phyloP scores from a whole-genome alignment of 2,797 vertebrate genomes.

The Channallabes apus region DNA sequence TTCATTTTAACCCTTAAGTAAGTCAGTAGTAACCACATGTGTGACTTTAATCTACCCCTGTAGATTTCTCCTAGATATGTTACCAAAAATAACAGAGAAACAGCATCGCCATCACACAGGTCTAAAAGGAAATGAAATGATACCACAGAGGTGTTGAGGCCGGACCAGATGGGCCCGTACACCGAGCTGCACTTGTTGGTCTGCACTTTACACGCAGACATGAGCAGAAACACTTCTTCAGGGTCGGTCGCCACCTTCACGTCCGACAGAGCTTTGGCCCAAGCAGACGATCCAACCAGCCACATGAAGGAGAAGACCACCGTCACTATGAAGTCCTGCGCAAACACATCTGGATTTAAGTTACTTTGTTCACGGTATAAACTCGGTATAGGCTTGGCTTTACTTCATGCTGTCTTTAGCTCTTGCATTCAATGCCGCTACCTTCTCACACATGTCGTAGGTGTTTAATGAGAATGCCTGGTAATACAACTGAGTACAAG shows the following conservation, averaged over 20 bases:
- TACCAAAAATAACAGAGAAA: neutral
- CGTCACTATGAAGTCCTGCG: slow-evolving; percentile 93
- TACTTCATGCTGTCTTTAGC: neutral
- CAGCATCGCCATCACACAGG: neutral
- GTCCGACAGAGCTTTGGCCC: slow-evolving; percentile 96
- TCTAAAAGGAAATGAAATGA: slow-evolving; percentile 22
- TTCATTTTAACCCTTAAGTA: neutral
- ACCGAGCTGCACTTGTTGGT: slow-evolving; percentile 87
- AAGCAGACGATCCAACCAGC: slow-evolving; percentile 94
- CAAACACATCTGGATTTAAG: slow-evolving; percentile 33
- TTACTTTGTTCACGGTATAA: neutral
- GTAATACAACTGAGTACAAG: neutral
- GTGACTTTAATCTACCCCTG: neutral
- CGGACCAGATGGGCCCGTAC: slow-evolving; percentile 89
- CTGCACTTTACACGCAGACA: slow-evolving; percentile 90
- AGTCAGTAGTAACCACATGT: neutral
- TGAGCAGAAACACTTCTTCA: slow-evolving; percentile 86
- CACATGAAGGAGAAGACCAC: slow-evolving; percentile 98
- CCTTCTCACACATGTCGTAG: neutral
- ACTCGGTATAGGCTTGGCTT: neutral
- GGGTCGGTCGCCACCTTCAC: slow-evolving; percentile 92
- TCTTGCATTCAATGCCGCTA: neutral
- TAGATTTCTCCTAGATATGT: neutral
- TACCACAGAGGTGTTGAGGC: slow-evolving; percentile 98
- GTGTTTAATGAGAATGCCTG: neutral